phyloP scores from a whole-genome alignment of 2,888 invertebrate species.

The Crossocerus cetratus region DNA sequence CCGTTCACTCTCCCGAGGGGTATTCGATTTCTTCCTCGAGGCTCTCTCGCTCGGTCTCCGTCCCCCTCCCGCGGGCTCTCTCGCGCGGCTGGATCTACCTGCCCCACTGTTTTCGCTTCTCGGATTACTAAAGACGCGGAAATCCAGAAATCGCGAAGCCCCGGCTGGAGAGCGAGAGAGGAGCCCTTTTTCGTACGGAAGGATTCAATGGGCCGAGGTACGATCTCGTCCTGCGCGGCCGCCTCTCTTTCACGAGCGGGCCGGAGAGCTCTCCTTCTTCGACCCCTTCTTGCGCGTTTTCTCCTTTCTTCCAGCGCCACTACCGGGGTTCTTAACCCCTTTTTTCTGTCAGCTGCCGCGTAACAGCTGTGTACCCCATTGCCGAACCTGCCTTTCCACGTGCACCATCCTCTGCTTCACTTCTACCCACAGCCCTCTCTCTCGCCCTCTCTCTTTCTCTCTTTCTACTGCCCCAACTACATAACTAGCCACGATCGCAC shows the following conservation, averaged over 20 bases:
- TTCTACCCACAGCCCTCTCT: not conserved
- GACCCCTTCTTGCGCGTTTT: conserved; percentile 51
- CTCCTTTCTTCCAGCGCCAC: conserved; percentile 45
- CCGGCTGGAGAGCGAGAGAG: conserved; percentile 23
- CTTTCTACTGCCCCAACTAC: conserved; percentile 30
- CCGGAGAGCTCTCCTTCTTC: conserved; percentile 46
- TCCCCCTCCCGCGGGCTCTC: conserved; percentile 14
- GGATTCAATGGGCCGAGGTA: conserved; percentile 41
- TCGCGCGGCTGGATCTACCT: conserved; percentile 54
- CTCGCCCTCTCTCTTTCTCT: not conserved
- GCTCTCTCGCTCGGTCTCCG: conserved; percentile 11
- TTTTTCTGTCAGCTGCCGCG: conserved; percentile 74
- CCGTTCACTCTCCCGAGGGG: conserved; percentile 24
- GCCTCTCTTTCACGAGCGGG: conserved; percentile 44
- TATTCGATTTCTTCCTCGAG: conserved; percentile 50
- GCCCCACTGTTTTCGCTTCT: conserved; percentile 71
- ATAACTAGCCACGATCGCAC: conserved; percentile 25
- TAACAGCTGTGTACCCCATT: conserved; percentile 70
- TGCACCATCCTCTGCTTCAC: conserved; percentile 1
- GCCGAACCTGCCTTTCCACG: conserved; percentile 31
- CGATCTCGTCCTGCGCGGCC: conserved; percentile 36
- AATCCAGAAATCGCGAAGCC: conserved; percentile 74
- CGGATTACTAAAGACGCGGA: conserved; percentile 75
- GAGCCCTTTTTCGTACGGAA: conserved; percentile 30
- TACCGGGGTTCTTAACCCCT: conserved; percentile 74